Evolutionary conservation across 2,888 invertebrate species (phyloP).

Genomic region (Beris morrisii): DNA sequence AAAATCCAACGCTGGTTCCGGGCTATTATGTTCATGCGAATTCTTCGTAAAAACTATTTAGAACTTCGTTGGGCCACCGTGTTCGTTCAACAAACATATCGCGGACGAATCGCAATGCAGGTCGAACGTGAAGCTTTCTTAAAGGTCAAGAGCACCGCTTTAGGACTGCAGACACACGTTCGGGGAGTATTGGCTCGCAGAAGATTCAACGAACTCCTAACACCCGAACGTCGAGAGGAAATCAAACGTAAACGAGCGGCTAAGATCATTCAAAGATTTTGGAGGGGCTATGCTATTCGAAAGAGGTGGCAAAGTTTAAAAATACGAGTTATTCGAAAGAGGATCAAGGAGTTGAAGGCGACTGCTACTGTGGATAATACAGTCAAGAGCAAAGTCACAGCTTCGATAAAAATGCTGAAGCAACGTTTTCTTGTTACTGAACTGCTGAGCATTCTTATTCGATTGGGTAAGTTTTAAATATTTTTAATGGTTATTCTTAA

Average conservation of each 20-base stretch:
- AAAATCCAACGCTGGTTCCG: constrained; percentile 46
- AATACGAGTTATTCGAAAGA: constrained; percentile 46
- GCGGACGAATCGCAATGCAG: constrained; percentile 54
- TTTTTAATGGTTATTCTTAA: too few species aligned
- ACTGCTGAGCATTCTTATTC: constrained; percentile 48
- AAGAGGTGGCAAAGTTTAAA: constrained; percentile 44
- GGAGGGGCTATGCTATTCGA: constrained; percentile 59
- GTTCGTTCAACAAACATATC: constrained; percentile 54
- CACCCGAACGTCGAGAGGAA: constrained; percentile 57
- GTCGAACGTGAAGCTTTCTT: constrained; percentile 47
- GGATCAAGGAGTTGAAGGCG: constrained; percentile 45
- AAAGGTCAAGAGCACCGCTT: constrained; percentile 43
- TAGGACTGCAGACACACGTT: constrained; percentile 55
- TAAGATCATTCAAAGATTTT: constrained; percentile 65
- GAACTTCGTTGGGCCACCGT: constrained; percentile 43
- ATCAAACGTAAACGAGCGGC: constrained; percentile 60
- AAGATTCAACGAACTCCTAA: constrained; percentile 57
- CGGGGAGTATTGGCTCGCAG: constrained; percentile 60
- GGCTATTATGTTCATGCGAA: constrained; percentile 48
- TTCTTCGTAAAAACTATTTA: constrained; percentile 42
- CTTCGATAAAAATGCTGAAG: constrained; percentile 50
- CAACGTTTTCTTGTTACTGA: constrained; percentile 50
- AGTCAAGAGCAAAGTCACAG: constrained; percentile 48
- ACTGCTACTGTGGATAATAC: constrained; percentile 45
- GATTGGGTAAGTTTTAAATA: constrained; percentile 46